Evolutionary conservation across 2,113 vertebrate species (phyloP), one percentile per base, ranked within the genome.

Genomic region (Boulengeromyrus knoepffleri): DNA sequence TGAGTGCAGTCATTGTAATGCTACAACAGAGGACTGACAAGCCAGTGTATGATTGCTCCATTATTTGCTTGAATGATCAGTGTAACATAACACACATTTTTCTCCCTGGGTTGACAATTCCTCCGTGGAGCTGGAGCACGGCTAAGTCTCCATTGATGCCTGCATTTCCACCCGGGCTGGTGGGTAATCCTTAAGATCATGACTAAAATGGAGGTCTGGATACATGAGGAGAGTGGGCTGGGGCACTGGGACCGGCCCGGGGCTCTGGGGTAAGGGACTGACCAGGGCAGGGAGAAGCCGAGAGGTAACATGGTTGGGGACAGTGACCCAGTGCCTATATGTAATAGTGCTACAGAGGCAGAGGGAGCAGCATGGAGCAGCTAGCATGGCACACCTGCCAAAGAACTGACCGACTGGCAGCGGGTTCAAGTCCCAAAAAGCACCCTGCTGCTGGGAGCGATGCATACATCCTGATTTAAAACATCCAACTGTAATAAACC

Each of bases 61-160:
- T 90, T 90, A 90, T 70, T 87, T 90, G 89, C 89, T 74, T 74
- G 89, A 90, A 56, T 87, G 89, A 86, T 52, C 83, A 87, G 85
- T 50, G 85, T 46, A 87, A 87, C 62, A 87, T 70, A 62, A 50
- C 85, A 90, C 31, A 49, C 89, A 90, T 88, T 42, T 49, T 87
- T 87, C 89, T 86, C 89, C 58, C 56, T 49, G 89, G 45, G 83
- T 90, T 87, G 85, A 87, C 87, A 42, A 42, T 62, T 88, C 87
- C 36, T 45, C 87, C 21, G 2, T 19, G 15, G 52, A 58, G 19
- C 87, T 42, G 31, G 27, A 24, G 53, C 31, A 42, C 17, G 6
- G 36, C 50, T 88, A 27, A 58, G 9, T 85, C 42, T 47, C 83
- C 83, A 47, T 9, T 47, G 45, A 45, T 85, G 39, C 45, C 31